phyloP scores from a whole-genome alignment of 2,113 vertebrate genomes.

The Neodon shergylaensis region DNA sequence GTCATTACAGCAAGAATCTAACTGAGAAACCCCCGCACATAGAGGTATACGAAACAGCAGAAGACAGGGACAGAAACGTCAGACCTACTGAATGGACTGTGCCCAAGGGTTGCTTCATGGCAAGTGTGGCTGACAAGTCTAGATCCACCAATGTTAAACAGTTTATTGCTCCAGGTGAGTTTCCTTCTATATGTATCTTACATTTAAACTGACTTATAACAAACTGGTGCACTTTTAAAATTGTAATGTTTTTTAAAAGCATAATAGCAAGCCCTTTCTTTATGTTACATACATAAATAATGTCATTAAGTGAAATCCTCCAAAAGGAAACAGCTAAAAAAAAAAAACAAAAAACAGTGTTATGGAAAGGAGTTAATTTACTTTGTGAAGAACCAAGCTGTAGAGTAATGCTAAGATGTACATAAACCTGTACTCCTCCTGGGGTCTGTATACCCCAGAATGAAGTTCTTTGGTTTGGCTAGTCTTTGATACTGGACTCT shows the following conservation, averaged over 20 bases:
- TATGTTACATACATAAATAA: not conserved
- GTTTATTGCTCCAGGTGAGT: slow-evolving; percentile 93
- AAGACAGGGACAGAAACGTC: slow-evolving; percentile 86
- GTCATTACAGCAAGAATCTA: slow-evolving; percentile 99
- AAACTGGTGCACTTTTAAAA: slow-evolving; percentile 13
- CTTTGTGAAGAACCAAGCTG: not conserved
- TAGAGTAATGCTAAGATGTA: not conserved
- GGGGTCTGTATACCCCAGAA: not conserved
- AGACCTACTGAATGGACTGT: slow-evolving; percentile 87
- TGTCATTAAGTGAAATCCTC: slow-evolving; percentile 21
- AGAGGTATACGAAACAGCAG: slow-evolving; percentile 93
- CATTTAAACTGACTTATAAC: slow-evolving; percentile 27
- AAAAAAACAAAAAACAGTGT: not conserved
- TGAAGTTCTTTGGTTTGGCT: not conserved
- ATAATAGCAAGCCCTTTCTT: not conserved
- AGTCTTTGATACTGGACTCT: not conserved
- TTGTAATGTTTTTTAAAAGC: not conserved
- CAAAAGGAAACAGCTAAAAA: not conserved
- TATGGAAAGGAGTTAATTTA: slow-evolving; percentile 9
- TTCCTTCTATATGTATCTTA: rapidly evolving
- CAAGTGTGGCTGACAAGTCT: slow-evolving; percentile 88
- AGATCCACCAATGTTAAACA: slow-evolving; percentile 90
- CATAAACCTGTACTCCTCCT: not conserved
- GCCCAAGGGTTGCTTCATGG: slow-evolving; percentile 91
- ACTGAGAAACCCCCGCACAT: slow-evolving; percentile 94